Base-by-base conservation (phyloP, 2,797 vertebrate species). In the Adrianichthys oophorus region DNA sequence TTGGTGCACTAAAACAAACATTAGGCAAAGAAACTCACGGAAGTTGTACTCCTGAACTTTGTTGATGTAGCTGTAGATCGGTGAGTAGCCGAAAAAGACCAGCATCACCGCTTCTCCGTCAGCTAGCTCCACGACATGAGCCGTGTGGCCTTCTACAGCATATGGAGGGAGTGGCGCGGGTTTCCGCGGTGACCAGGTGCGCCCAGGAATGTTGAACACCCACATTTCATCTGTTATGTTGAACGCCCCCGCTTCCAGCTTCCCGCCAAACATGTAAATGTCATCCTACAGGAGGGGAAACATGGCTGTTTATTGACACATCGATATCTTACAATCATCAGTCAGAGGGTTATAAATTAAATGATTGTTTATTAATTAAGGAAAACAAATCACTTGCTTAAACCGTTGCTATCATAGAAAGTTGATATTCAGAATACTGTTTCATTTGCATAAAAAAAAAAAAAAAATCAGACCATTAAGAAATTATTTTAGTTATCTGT, bases 191-290 rank as follows among this genome's bases (percentile, higher is more conserved):
- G 87, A 94, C 96, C 95, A 98, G 0, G 86, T 90, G 62, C 93
- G 93, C 40, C 90, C 91, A 18, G 63, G 88, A 56, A 94, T 92
- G 84, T 94, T 94, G 77, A 97, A 95, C 62, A 93, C 88, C 95
- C 95, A 96, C 59, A 97, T 58, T 32, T 97, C 95, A 29, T 96
- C 93, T 0, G 95, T 95, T 72, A 96, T 89, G 7, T 96, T 96
- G 32, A 92, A 92, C 0, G 86, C 83, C 17, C 74, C 91, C 0
- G 85, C 89, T 79, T 95, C 95, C 43, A 96, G 91, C 88, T 95
- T 96, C 57, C 95, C 95, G n/a, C 95, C 95, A 13, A 95, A 97
- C 95, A 97, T 94, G 88, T 92, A 95, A 83, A 97, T 91, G 74
- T 96, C 93, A 32, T 95, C 94, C 95, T 96, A 55, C 17, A 68